Evolutionary conservation across 2,113 vertebrate species (phyloP).

Genomic region (Cryptotis parvus): DNA sequence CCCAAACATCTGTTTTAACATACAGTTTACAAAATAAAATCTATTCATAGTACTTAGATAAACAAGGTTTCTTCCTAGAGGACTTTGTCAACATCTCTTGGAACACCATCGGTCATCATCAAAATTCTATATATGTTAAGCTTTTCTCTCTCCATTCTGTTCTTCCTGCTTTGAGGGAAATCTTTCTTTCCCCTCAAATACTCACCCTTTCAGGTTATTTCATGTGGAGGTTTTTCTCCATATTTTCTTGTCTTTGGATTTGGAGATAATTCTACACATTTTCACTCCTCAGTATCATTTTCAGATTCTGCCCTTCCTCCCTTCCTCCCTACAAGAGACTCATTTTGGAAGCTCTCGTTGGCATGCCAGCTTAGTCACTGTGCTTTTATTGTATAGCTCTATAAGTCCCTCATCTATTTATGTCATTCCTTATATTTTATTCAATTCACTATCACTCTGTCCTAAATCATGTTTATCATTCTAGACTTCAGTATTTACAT

Average conservation of each 20-base stretch:
- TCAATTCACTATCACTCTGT: background rate
- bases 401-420: background rate
- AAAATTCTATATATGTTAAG: background rate
- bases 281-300: background rate
- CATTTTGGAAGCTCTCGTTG: background rate
- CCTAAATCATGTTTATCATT: background rate
- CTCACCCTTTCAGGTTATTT: background rate
- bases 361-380: background rate
- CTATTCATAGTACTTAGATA: conserved; percentile 58
- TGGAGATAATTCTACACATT: background rate
- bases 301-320: background rate
- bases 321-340: background rate
- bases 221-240: background rate
- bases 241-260: background rate
- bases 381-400: background rate
- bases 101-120: background rate
- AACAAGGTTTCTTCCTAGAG: conserved; percentile 59
- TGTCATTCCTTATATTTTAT: background rate
- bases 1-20: conserved; percentile 44
- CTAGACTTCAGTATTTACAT: background rate
- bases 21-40: conserved; percentile 56
- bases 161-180: conserved; percentile 1
- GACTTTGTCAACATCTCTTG: conserved; percentile 25
- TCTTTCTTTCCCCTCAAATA: background rate
- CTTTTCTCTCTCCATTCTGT: background rate